Base-by-base conservation (phyloP, 2,797 vertebrate species). In the Lacerta viridis region DNA sequence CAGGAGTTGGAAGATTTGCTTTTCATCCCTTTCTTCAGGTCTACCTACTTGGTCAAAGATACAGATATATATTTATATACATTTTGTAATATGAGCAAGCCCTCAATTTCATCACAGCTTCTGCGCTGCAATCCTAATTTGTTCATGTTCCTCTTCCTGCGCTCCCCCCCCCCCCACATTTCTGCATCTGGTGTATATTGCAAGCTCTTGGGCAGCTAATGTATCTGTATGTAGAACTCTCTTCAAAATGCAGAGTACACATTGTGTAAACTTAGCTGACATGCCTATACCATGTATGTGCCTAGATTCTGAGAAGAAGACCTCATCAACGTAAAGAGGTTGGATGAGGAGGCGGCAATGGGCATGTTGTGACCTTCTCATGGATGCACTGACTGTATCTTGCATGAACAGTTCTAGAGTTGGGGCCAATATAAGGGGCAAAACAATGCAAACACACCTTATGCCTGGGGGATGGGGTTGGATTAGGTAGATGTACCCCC, bases 1-100 rank as follows among this genome's bases (percentile, higher is more conserved):
- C 93, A 92, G 80, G 61, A 55, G 50, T 55, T 55, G 55, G 85
- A 93, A 89, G 82, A 90, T 87, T 90, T 88, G 86, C 89, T 87
- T 90, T 90, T 91, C 92, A 85, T 92, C 76, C 94, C 39, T 87
- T 91, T 76, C 77, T 90, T 96, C 95, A 93, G 92, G 88, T 92
- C 82, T 87, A 92, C 77, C 87, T 92, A 86, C 79, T 89, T 89
- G 43, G 33, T 77, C 89, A 10, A 88, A 90, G 93, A 92, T 93
- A 92, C 87, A 88, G 85, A 0, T 89, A 43, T 68, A 59, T 50
- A 55, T 74, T 17, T 5, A 33, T 36, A 64, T 69, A 75, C 64
- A 15, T 76, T 75, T 33, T 87, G 92, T 80, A 91, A 91, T 91
- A 94, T 92, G 92, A 94, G 94, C 91, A 86, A 80, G 71, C 87